Evolutionary conservation across 1,140 invertebrate species (phyloP), one percentile per base, ranked within the genome.

Genomic region (Caerostris extrusa): DNA sequence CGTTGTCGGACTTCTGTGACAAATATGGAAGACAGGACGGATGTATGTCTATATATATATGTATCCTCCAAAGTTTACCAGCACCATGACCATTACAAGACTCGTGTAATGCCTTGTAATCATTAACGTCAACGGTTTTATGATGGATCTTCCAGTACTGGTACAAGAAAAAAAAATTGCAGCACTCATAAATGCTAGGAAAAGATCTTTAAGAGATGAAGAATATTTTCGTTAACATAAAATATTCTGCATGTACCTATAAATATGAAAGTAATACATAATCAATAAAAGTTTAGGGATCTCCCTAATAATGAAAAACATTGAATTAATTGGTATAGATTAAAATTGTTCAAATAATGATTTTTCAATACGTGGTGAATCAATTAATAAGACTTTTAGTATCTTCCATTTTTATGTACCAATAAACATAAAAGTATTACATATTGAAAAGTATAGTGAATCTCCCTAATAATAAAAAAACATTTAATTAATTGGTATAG

Each of bases 71-170:
- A 77, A 77, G 71, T 77, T 77, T 53, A 77, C 71, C 34, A 77
- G 34, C 71, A 77, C 34, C 71, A 34, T 77, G 71, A 77, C 71
- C 71, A 77, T 77, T 77, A 77, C 71, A 77, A 77, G 71, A 77
- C 71, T 77, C 34, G 34, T 85, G 83, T 85, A 85, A 85, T 85
- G 83, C 83, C 55, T 60, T 60, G 53, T 56, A 85, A 85, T 56
- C 83, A 85, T 85, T 85, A 85, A 85, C 58, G 83, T 85, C 83
- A 85, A 10, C 56, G 83, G 58, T 85, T n/a, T 19, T 34, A 85
- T 85, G 83, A 85, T 77, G 71, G 71, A 77, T 77, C 71, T 77
- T 77, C 53, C 50, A 50, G 71, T 8, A 77, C 34, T 53, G 8
- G 69, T 8, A 19, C 5, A 34, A 12, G 12, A 7, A 3, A 12